Base-by-base conservation (phyloP, 1,140 invertebrate species). In the Conus betulinus region DNA sequence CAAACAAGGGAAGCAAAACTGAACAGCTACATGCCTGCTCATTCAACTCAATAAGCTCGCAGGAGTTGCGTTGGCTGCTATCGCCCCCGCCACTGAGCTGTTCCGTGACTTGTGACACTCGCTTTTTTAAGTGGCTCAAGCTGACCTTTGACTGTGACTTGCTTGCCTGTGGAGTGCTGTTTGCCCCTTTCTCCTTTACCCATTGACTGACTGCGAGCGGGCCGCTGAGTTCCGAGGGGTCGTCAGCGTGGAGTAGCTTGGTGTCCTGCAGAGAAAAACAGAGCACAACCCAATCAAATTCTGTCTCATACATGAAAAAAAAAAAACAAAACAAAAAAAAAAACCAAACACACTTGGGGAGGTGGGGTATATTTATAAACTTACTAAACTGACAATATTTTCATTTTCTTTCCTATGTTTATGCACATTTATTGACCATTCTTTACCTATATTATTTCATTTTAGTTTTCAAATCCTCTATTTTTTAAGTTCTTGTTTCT, bases 11-110 rank as follows among this genome's bases (percentile, higher is more conserved):
- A 85, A 88, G 85, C 85, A 85, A 85, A 85, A 85, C 76, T 84
- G 84, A 85, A 84, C 51, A 39, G 55, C 60, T 90, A 93, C 92
- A 93, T 92, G 91, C 93, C 92, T 93, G 93, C 87, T 93, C 92
- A 90, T 89, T 92, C 88, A 93, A 91, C 89, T 93, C 93, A 91
- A 93, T 92, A 87, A 91, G 90, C 88, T 93, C 93, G 60, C 90
- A 86, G 51, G 92, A 93, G 90, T 92, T 93, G 86, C 92, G 89
- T 63, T 92, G 91, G 90, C 91, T 93, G 86, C 92, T 88, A 78
- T 91, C 91, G 27, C 89, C 90, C 51, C 89, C 84, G 87, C 91
- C 91, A 87, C 90, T 90, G 83, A 91, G 84, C 88, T 91, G 87
- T 79, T 92, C 91, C 60, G 91, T 90, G 71, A 92, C 92, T 79